Evolutionary conservation across 1,140 invertebrate genomes (phyloP), one percentile per base, ranked within the genome.

Genomic region (Acyrthosiphon pisum): DNA sequence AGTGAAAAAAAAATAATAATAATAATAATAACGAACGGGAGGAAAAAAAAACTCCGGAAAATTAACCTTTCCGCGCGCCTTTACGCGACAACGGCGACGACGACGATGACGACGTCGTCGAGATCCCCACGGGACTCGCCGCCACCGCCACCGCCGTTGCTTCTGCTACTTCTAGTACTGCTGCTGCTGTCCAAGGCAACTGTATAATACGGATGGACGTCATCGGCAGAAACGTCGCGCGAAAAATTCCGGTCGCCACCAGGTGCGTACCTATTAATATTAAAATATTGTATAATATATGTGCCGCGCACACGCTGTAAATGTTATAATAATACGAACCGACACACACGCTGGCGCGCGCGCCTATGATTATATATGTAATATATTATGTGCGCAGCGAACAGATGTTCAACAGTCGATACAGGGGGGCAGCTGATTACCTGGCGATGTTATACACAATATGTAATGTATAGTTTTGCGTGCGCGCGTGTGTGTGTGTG

Each of bases 341-440:
- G 14, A 48, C 22, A 37, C 48, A 53, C 87, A 50, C 48, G n/a
- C 86, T 35, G n/a, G n/a, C 30, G 35, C n/a, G 50, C 48, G 53
- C 46, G 48, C 46, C n/a, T 30, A 88, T 48, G 46, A 30, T 30
- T 84, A 84, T 84, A 84, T 30, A 30, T 86, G 30, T 50, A 35
- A 26, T n/a, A 48, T 48, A 48, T 87, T 87, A 48, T 60, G n/a
- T 30, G 88, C 88, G 8, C 35, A 11, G 22, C 26, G 53, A 90
- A 90, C 89, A 90, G 89, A 90, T 90, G 89, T 90, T 90, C 37
- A 60, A 68, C 89, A 68, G 53, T 90, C 89, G 89, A 90, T 91
- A 50, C 88, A 37, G 48, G 68, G 41, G 91, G 76, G 81, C 91
- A 93, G 91, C 91, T 93, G 91, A 93, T 93, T 93, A 93, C 91